A percentile compares a stretch with the other conserved stretches of the same genome.
Conservation (phyloP, 2,113 vertebrate species). For the Ochotona curzoniae region DNA sequence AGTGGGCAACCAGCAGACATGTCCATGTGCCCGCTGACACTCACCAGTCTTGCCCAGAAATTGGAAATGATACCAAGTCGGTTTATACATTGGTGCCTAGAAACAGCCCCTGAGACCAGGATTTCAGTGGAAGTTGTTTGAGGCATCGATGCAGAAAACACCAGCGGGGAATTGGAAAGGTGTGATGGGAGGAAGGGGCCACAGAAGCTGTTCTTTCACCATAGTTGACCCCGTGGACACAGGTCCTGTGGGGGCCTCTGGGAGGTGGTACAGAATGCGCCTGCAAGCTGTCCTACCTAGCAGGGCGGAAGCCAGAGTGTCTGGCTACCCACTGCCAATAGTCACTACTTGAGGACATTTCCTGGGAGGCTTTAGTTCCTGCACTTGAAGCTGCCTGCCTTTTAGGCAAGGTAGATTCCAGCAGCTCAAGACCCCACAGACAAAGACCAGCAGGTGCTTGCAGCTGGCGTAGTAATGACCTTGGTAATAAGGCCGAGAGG, state of each 20-base stretch:
- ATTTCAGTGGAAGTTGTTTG: conserved; percentile 8
- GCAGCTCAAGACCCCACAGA: background rate
- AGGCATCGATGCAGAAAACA: background rate
- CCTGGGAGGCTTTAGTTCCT: background rate
- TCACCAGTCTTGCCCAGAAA: background rate
- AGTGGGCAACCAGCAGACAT: background rate
- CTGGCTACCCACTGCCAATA: background rate
- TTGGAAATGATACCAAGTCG: background rate
- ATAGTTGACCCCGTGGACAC: background rate
- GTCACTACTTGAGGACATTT: background rate
- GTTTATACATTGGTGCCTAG: background rate
- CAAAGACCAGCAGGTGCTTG: background rate
- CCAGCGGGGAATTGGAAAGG: background rate
- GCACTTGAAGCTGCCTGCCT: background rate
- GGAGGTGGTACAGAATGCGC: background rate
- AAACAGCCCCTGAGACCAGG: background rate
- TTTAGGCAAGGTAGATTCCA: background rate
- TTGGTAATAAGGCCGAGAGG: background rate
- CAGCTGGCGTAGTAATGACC: background rate
- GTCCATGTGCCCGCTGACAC: background rate
- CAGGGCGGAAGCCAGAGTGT: background rate
- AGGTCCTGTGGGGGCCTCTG: background rate
- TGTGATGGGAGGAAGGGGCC: background rate
- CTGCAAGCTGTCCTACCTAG: background rate
- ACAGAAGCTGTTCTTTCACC: background rate